Evolutionary conservation across 2,888 invertebrate species (phyloP).

Genomic region (Apamea monoglypha): DNA sequence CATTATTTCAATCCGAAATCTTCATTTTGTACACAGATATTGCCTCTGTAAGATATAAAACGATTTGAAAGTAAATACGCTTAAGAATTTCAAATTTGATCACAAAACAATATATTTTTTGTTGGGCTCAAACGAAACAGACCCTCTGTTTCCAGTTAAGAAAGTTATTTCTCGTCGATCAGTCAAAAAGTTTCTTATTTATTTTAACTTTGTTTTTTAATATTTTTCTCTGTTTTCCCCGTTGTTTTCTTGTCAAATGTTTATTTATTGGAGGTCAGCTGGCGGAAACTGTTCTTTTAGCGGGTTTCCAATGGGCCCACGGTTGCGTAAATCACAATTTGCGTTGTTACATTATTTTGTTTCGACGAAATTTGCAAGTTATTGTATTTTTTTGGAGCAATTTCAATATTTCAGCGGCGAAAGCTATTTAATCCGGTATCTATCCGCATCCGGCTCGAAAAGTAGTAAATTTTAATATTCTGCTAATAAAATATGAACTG

Average conservation of each 20-base stretch:
- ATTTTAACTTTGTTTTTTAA: constrained; percentile 72
- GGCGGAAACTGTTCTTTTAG: constrained; percentile 60
- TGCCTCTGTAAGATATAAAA: constrained; percentile 70
- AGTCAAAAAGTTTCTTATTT: constrained; percentile 77
- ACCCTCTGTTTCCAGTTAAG: constrained; percentile 64
- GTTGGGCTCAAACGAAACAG: constrained; percentile 47
- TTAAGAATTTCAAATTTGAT: constrained; percentile 68
- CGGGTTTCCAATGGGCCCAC: constrained; percentile 34
- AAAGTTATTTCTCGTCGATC: constrained; percentile 75
- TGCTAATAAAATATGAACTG: constrained; percentile 32
- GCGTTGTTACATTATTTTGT: constrained; percentile 40
- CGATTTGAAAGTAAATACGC: constrained; percentile 71
- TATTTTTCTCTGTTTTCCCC: constrained; percentile 69
- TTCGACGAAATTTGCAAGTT: constrained; percentile 50
- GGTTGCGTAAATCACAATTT: constrained; percentile 55
- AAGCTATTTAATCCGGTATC: constrained; percentile 35
- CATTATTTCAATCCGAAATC: constrained; percentile 67
- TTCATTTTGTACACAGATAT: constrained; percentile 69
- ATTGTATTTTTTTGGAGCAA: constrained; percentile 45
- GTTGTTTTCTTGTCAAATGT: constrained; percentile 73
- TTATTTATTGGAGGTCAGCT: constrained; percentile 74
- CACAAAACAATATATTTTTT: constrained; percentile 68
- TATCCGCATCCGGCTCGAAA: constrained; percentile 28
- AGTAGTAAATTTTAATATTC: constrained; percentile 36
- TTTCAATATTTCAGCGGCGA: constrained; percentile 30